Percentiles rank a stretch among this genome's conserved stretches.
Evolutionary conservation across 2,797 vertebrate genomes (phyloP).

Genomic region (Chelidonichthys spinosus): DNA sequence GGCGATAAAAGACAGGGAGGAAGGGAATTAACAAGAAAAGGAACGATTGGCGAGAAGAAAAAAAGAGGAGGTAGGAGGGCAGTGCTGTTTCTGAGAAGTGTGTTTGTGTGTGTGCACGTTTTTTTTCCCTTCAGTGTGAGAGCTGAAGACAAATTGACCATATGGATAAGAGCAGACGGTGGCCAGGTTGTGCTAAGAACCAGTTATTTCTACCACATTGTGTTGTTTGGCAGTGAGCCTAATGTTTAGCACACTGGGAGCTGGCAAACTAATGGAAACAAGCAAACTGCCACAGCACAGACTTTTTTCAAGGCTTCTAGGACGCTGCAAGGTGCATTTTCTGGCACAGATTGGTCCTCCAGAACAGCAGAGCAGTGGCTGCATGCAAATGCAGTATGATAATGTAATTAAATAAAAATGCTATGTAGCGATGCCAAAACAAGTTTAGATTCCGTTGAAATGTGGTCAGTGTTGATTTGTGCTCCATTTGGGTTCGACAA

Average conservation of each 20-base stretch:
- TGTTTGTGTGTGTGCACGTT: conserved; percentile 12
- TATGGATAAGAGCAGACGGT: conserved; percentile 72
- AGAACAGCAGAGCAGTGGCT: conserved; percentile 1
- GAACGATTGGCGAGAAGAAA: neutral
- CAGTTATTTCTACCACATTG: conserved; percentile 72
- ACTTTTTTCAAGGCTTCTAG: conserved; percentile 48
- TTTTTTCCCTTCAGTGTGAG: conserved; percentile 46
- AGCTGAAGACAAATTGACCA: conserved; percentile 66
- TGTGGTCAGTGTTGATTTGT: conserved; percentile 9
- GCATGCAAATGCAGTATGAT: conserved; percentile 22
- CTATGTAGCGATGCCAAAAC: conserved; percentile 18
- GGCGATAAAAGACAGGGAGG: neutral
- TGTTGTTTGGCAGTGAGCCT: conserved; percentile 70
- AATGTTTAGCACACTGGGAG: conserved; percentile 70
- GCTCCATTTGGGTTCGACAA: neutral
- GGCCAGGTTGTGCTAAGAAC: conserved; percentile 71
- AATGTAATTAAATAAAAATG: conserved; percentile 31
- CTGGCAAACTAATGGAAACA: conserved; percentile 67
- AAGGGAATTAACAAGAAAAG: conserved; percentile 3
- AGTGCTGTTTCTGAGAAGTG: conserved; percentile 8
- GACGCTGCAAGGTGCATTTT: conserved; percentile 52
- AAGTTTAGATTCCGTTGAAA: conserved; percentile 9
- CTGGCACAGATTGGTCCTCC: conserved; percentile 15
- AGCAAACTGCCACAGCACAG: conserved; percentile 45
- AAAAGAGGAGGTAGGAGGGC: conserved; percentile 5